These are phyloP conservation scores for Geotrypetes seraphini DNA, from an alignment of 2,797 vertebrate genomes.

Conservation along the genomic window DNA sequence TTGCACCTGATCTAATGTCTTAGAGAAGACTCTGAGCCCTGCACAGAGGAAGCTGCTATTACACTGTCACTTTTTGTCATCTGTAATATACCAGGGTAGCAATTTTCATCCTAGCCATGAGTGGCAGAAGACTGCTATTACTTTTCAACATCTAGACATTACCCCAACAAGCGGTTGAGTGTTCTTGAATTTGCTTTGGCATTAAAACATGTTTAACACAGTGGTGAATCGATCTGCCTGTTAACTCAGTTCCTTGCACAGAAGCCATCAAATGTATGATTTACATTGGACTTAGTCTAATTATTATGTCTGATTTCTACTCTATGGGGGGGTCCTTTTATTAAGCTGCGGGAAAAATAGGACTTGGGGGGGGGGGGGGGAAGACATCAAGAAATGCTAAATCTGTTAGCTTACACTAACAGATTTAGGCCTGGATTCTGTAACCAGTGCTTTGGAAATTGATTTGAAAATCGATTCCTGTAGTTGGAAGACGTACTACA, in stretches of 20 bases:
- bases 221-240: background rate
- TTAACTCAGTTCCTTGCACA: background rate
- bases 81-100: constrained; percentile 27
- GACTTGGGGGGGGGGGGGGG: too few relatives aligned
- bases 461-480: too few relatives aligned
- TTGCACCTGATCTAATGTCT: constrained; percentile 38
- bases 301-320: too few relatives aligned
- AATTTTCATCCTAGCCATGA: constrained; percentile 38
- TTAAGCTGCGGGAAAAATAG: too few relatives aligned
- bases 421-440: too few relatives aligned
- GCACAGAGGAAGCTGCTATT: constrained; percentile 40
- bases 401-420: too few relatives aligned
- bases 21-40: constrained; percentile 28
- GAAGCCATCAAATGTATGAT: background rate
- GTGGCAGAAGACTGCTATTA: constrained; percentile 29
- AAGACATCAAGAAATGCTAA: too few relatives aligned
- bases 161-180: background rate
- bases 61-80: constrained; percentile 43
- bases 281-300: too few relatives aligned
- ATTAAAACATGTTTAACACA: background rate
- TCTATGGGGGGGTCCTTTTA: too few relatives aligned
- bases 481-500: too few relatives aligned
- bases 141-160: background rate
- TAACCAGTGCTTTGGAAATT: too few relatives aligned
- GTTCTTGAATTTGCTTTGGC: background rate